Percentiles rank a stretch among this genome's conserved stretches.
These are phyloP conservation scores for Diuraphis noxia DNA, from an alignment of 1,140 invertebrate species.

Conservation along the genomic window DNA sequence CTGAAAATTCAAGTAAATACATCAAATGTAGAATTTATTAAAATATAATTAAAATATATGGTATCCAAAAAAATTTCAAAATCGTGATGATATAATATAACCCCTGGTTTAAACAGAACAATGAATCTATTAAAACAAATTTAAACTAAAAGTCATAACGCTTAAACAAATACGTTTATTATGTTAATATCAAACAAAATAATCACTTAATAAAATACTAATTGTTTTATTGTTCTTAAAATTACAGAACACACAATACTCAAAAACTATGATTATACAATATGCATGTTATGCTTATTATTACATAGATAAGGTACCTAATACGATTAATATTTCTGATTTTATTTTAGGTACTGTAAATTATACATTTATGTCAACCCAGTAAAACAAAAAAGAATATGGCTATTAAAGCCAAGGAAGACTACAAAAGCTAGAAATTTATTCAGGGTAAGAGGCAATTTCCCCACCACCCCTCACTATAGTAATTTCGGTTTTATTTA, in stretches of 20 bases:
- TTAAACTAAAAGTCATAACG: background rate
- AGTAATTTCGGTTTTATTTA: background rate
- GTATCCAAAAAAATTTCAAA: conserved; percentile 22
- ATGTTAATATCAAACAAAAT: background rate
- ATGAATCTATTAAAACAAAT: background rate
- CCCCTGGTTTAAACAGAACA: no score
- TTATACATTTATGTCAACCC: background rate
- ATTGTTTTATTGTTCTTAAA: background rate
- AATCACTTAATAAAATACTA: background rate
- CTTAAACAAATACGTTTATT: background rate
- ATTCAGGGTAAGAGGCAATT: no score
- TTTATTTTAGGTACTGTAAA: background rate
- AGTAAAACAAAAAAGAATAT: background rate
- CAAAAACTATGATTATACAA: no score
- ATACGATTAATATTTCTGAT: background rate
- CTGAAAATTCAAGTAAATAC: conserved; percentile 2
- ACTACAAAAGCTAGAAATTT: no score
- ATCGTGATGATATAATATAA: conserved; percentile 13
- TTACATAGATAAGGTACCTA: background rate
- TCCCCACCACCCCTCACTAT: no score
- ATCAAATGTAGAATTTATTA: background rate
- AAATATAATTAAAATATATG: background rate
- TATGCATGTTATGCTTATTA: background rate
- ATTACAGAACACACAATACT: background rate
- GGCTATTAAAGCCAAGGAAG: no score